Percentiles rank a stretch among this genome's conserved stretches.
Conservation (phyloP, 2,113 vertebrate species). For the Actenoides lindsayi region DNA sequence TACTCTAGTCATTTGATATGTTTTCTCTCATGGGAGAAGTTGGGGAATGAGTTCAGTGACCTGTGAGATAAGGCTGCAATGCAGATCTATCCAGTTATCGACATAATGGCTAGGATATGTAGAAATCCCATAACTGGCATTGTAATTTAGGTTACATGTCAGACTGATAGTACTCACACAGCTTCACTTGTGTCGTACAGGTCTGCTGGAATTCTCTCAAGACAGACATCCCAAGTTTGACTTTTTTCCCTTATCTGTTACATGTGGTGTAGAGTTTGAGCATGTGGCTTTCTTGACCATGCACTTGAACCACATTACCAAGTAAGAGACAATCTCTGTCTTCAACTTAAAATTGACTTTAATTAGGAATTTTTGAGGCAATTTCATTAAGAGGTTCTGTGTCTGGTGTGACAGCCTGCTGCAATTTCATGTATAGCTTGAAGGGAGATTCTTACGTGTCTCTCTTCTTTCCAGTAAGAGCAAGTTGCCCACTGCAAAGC, state of each 20-base stretch:
- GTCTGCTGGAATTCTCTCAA: background rate
- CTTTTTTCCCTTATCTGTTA: background rate
- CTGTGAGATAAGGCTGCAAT: background rate
- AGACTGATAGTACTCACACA: background rate
- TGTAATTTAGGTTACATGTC: background rate
- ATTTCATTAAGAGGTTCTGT: background rate
- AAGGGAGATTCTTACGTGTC: background rate
- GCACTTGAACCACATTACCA: background rate
- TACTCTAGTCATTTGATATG: background rate
- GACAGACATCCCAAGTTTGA: background rate
- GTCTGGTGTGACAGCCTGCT: background rate
- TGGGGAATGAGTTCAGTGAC: background rate
- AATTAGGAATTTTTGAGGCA: background rate
- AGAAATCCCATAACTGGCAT: background rate
- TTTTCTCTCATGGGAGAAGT: background rate
- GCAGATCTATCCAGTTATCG: background rate
- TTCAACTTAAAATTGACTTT: background rate
- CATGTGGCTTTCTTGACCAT: background rate
- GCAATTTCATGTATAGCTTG: background rate
- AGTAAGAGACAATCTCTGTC: background rate
- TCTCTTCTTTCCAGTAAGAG: background rate
- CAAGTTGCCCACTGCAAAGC: background rate
- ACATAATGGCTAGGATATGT: background rate
- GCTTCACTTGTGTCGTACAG: background rate
- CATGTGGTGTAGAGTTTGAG: background rate